Evolutionary conservation across 2,113 vertebrate species (phyloP).

Genomic region (Labeo rohita): DNA sequence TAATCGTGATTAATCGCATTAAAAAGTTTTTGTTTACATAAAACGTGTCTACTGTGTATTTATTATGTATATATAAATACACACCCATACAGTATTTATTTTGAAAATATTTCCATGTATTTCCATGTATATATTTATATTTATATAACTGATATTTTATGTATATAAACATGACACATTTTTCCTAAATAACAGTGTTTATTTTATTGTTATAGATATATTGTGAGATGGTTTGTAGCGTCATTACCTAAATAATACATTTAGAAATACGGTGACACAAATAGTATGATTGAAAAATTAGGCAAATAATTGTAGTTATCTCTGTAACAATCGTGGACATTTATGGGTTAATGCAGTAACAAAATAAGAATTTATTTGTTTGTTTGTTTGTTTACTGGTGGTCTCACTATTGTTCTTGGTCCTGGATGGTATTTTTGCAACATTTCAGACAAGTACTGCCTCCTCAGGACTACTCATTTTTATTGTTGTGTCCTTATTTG

Average conservation of each 20-base stretch:
- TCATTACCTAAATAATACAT: not conserved
- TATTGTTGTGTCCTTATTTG: not conserved
- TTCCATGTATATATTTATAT: no score
- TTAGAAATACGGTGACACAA: not conserved
- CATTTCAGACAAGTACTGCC: not conserved
- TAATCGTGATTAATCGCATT: no score
- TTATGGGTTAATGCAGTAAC: not conserved
- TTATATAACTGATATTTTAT: no score
- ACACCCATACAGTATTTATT: no score
- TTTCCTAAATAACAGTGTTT: no score
- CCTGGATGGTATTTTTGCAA: not conserved
- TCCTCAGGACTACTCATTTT: not conserved
- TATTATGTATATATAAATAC: no score
- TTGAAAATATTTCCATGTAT: no score
- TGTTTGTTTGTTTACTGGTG: not conserved
- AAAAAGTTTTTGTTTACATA: no score
- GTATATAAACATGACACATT: no score
- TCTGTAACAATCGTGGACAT: not conserved
- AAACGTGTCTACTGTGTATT: no score
- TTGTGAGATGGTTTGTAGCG: not conserved
- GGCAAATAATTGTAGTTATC: not conserved
- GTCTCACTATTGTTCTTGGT: not conserved
- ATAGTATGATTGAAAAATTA: not conserved
- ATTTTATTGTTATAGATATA: not conserved
- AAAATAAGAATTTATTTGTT: not conserved